These are phyloP conservation scores for Lamellibrachia luymesi DNA, from an alignment of 1,140 invertebrate genomes.

Conservation along the genomic window DNA sequence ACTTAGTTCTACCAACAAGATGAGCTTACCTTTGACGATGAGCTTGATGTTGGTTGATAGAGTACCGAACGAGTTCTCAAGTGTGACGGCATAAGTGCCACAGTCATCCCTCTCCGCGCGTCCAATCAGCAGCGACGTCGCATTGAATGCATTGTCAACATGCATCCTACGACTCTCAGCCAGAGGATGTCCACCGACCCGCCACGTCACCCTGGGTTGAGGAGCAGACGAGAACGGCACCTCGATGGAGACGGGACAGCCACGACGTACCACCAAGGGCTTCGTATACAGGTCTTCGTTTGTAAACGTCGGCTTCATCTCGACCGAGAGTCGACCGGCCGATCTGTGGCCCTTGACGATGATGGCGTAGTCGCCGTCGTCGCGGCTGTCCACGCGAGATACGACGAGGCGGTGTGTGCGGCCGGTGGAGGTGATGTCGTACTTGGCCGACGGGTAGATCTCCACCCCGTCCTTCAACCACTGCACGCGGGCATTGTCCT, in stretches of 20 bases:
- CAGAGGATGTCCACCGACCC: constrained; percentile 68
- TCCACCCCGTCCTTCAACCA: constrained; percentile 30
- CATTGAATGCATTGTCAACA: constrained; percentile 79
- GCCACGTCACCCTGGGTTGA: constrained; percentile 74
- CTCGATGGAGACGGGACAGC: constrained; percentile 62
- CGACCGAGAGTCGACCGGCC: constrained; percentile 24
- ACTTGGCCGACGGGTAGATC: constrained; percentile 23
- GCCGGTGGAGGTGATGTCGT: constrained; percentile 74
- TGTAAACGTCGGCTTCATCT: constrained; percentile 24
- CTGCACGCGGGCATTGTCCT: constrained; percentile 32
- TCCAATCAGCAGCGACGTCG: constrained; percentile 27
- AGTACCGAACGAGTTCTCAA: constrained; percentile 84
- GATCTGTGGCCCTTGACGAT: constrained; percentile 52
- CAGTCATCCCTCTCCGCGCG: constrained; percentile 76
- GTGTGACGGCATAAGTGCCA: constrained; percentile 75
- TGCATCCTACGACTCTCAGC: constrained; percentile 38
- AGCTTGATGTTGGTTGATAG: constrained; percentile 87
- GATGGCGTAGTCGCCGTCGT: constrained; percentile 88
- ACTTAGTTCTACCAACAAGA: constrained; percentile 29
- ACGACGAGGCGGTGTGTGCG: constrained; percentile 90
- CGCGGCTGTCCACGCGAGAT: constrained; percentile 82
- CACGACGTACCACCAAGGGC: constrained; percentile 26
- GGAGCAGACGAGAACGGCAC: constrained; percentile 73
- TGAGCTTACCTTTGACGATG: constrained; percentile 76
- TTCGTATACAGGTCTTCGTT: constrained; percentile 22